Base-by-base conservation (phyloP, 2,888 invertebrate species). In the Gymnosoma rotundatum region DNA sequence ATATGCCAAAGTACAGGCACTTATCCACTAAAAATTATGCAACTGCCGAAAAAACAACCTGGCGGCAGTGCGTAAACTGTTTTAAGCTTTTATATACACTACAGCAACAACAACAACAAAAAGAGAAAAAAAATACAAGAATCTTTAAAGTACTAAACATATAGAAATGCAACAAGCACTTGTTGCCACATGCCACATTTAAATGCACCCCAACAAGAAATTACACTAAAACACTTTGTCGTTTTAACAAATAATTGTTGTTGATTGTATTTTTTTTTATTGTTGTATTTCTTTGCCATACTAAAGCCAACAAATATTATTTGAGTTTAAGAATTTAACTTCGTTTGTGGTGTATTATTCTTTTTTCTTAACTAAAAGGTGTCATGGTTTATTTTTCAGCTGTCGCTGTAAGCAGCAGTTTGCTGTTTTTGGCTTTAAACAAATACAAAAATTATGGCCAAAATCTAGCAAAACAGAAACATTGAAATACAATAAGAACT, bases 181-280 rank as follows among this genome's bases (percentile, higher is more conserved):
- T 87, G 87, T 85, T 87, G 87, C 87, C 87, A 87, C 87, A 87
- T 87, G 87, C 87, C 87, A 87, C 86, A 86, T 86, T 86, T 83
- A 83, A 86, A 86, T 85, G 78, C 73, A 75, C 66, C 70, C 80
- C 72, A 76, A 74, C 64, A 69, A 74, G 70, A 54, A 81, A 81
- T 81, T 78, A 78, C 83, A 83, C 38, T 61, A 76, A 85, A 84
- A 81, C 84, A 84, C 84, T 84, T 84, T 84, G 84, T 84, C 81
- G 84, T 70, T 78, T 69, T 74, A 84, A 84, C 81, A 84, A 84
- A 74, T 84, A 84, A 84, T 81, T 78, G 81, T 61, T 58, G 72
- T 48, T 83, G 76, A 7, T n/a, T 45, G 56, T 36, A 20, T 45
- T 18, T 25, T 48, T 12, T 21, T 48, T 58, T 73, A 32, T 72